phyloP scores from a whole-genome alignment of 2,888 invertebrate species.

The Phragmatobia fuliginosa region DNA sequence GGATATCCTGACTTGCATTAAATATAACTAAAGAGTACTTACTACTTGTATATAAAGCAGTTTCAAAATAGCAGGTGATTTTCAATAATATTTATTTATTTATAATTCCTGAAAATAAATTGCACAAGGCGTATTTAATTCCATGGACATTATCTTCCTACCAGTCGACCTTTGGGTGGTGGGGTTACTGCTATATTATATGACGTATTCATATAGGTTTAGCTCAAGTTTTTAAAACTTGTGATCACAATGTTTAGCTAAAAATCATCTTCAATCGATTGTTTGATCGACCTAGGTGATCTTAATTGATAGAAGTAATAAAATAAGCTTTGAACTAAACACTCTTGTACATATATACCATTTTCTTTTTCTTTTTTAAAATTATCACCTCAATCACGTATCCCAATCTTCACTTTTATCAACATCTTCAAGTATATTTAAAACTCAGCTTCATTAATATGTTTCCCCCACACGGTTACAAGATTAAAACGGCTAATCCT shows the following conservation, averaged over 20 bases:
- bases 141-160: too few species aligned
- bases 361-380: slow-evolving; percentile 15
- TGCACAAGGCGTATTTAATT: too few species aligned
- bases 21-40: background rate
- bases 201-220: background rate
- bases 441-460: slow-evolving; percentile 38
- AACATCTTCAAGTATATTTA: slow-evolving; percentile 40
- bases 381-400: slow-evolving; percentile 15
- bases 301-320: background rate
- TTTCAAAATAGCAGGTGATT: background rate
- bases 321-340: background rate
- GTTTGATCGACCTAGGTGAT: background rate
- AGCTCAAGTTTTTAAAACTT: background rate
- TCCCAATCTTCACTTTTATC: slow-evolving; percentile 17
- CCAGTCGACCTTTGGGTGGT: too few species aligned
- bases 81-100: too few species aligned
- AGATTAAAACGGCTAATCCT: slow-evolving; percentile 77
- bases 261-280: too few species aligned
- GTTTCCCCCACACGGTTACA: slow-evolving; percentile 52
- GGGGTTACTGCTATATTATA: too few species aligned
- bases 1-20: slow-evolving; percentile 7
- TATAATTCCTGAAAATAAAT: too few species aligned
- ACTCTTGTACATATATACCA: background rate
- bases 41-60: background rate
- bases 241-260: background rate